Base-by-base conservation (phyloP, 2,113 vertebrate species). In the Limnothrissa miodon region DNA sequence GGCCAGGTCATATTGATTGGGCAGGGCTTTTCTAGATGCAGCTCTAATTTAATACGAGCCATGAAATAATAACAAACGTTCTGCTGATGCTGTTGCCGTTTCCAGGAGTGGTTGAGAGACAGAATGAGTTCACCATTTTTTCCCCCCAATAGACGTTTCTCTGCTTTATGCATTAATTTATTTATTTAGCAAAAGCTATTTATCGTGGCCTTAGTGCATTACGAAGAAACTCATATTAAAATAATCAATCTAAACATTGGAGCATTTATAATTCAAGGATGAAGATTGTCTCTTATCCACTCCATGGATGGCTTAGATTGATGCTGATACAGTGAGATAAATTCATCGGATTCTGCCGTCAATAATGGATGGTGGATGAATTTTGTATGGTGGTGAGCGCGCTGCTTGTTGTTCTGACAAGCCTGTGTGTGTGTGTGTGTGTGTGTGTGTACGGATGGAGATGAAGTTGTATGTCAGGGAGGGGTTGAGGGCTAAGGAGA, bases 221-320 rank as follows among this genome's bases (percentile, higher is more conserved):
- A 59, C 51, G 39, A 56, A 70, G 48, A 39, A n/a, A 59, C 44
- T 80, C 70, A 81, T 85, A 81, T 85, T 15, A 39, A 79, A 80
- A 83, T 44, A 83, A 85, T 83, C 81, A 81, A 53, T 85, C 33
- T n/a, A 51, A 45, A 84, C 78, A 81, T 79, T 81, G 81, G 81
- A 10, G 33, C 83, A 83, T 87, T 87, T n/a, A 81, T 81, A 81
- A 84, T 81, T 84, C 36, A 81, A 33, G 66, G 81, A 80, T 74
- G 79, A 59, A 78, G 66, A 78, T 83, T 81, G 80, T 78, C 45
- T 62, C 56, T 85, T 82, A 78, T 82, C 78, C 78, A 42, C 74
- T 62, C 83, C 33, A 82, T 59, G 46, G 33, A 87, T 78, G 66
- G 48, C 36, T 59, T 1, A 79, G 79, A 81, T 81, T 78, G 45